These are phyloP conservation scores for Carcina quercana DNA, from an alignment of 2,888 invertebrate species.

Conservation along the genomic window DNA sequence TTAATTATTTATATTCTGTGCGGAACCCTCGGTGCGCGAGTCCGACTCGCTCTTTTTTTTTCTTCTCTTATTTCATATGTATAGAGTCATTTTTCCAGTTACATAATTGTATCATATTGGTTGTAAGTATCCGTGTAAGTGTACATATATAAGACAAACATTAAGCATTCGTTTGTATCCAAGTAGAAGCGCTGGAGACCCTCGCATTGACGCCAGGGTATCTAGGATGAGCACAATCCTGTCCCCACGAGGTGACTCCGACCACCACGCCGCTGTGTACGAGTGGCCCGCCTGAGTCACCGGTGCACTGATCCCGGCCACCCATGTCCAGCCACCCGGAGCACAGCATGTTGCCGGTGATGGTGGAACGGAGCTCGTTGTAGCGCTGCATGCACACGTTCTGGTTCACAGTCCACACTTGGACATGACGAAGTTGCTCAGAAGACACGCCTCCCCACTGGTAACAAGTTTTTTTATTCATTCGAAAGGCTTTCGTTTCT, in stretches of 20 bases:
- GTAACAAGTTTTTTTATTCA: not conserved
- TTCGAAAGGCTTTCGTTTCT: too few relatives aligned
- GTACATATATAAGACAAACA: too few relatives aligned
- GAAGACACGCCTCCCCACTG: slow-evolving; percentile 9
- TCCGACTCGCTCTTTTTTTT: too few relatives aligned
- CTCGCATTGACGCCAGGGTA: slow-evolving; percentile 41
- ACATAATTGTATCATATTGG: too few relatives aligned
- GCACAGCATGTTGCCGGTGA: slow-evolving; percentile 36
- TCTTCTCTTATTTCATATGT: too few relatives aligned
- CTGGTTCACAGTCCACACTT: slow-evolving; percentile 31
- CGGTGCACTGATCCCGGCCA: slow-evolving; percentile 46
- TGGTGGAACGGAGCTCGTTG: slow-evolving; percentile 17
- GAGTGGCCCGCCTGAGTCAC: slow-evolving; percentile 44
- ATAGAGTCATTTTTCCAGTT: too few relatives aligned
- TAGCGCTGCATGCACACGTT: slow-evolving; percentile 26
- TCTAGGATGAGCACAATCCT: slow-evolving; percentile 24
- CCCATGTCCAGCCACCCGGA: slow-evolving; percentile 37
- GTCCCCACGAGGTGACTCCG: slow-evolving; percentile 38
- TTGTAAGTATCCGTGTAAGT: too few relatives aligned
- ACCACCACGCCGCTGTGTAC: slow-evolving; percentile 34
- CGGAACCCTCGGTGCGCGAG: too few relatives aligned
- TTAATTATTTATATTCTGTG: too few relatives aligned
- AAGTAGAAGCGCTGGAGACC: slow-evolving; percentile 30
- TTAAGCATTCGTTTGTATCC: slow-evolving; percentile 34
- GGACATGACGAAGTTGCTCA: slow-evolving; percentile 33